Conservation (phyloP, 2,888 invertebrate species). For the Nephrotoma guestfalica region DNA sequence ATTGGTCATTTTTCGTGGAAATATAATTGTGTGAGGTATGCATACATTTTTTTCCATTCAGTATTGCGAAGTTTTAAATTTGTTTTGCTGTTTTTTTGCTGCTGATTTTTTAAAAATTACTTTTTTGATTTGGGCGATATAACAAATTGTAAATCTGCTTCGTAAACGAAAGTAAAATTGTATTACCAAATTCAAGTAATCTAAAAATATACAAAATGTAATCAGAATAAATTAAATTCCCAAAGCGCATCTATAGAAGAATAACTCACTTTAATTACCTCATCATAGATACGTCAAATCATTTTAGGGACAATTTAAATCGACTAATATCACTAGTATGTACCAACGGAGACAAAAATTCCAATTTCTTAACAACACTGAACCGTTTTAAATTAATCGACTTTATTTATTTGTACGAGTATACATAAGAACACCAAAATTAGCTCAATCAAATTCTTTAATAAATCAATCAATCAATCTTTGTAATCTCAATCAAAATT, state of each 20-base stretch:
- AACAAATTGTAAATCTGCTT: no score
- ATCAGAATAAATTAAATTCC: neutral
- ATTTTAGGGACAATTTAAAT: neutral
- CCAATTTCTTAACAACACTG: neutral
- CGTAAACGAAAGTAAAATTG: no score
- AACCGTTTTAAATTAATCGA: neutral
- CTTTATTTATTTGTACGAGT: neutral
- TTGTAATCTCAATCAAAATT: neutral
- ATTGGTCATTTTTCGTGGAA: no score
- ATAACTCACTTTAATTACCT: neutral
- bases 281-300: neutral
- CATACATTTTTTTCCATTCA: no score
- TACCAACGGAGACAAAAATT: neutral
- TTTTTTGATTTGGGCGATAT: no score
- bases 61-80: no score
- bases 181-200: no score
- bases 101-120: no score
- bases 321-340: neutral
- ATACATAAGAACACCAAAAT: neutral
- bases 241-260: neutral
- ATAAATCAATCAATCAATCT: neutral
- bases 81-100: no score
- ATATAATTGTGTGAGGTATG: no score
- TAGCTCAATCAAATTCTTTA: neutral
- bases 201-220: neutral